Evolutionary conservation across 2,888 invertebrate species (phyloP).

Genomic region (Xanthostigma xanthostigma): DNA sequence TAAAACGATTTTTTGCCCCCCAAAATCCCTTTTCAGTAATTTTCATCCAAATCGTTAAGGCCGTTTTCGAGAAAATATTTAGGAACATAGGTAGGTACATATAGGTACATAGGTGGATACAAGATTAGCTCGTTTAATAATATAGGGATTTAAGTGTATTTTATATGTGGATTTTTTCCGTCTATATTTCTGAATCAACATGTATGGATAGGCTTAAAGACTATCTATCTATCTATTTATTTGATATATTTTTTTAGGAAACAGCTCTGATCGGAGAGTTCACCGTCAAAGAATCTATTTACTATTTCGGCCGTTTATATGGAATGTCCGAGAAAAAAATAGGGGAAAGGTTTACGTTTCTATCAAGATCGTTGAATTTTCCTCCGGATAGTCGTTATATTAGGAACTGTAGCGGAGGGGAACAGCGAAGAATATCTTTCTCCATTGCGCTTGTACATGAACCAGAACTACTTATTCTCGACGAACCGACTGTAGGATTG

Average conservation of each 20-base stretch:
- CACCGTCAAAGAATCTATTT: conserved; percentile 67
- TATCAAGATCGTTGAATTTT: conserved; percentile 58
- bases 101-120: too few relatives aligned
- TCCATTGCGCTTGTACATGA: conserved; percentile 79
- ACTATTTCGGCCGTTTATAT: conserved; percentile 76
- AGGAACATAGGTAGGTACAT: too few relatives aligned
- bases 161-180: too few relatives aligned
- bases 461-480: conserved; percentile 75
- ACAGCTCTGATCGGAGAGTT: conserved; percentile 67
- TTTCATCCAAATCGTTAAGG: too few relatives aligned
- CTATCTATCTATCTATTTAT: neutral
- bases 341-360: conserved; percentile 47
- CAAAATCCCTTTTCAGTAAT: too few relatives aligned
- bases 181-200: too few relatives aligned
- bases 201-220: neutral
- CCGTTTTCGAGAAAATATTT: too few relatives aligned
- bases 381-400: conserved; percentile 51
- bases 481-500: conserved; percentile 89
- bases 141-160: too few relatives aligned
- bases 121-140: too few relatives aligned
- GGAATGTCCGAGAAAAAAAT: conserved; percentile 52
- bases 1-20: too few relatives aligned
- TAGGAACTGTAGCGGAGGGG: conserved; percentile 72
- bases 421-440: conserved; percentile 77
- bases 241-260: conserved; percentile 35